Percentiles rank a stretch among this genome's conserved stretches.
Conservation (phyloP, 1,140 invertebrate genomes). For the Lepidostoma basale region DNA sequence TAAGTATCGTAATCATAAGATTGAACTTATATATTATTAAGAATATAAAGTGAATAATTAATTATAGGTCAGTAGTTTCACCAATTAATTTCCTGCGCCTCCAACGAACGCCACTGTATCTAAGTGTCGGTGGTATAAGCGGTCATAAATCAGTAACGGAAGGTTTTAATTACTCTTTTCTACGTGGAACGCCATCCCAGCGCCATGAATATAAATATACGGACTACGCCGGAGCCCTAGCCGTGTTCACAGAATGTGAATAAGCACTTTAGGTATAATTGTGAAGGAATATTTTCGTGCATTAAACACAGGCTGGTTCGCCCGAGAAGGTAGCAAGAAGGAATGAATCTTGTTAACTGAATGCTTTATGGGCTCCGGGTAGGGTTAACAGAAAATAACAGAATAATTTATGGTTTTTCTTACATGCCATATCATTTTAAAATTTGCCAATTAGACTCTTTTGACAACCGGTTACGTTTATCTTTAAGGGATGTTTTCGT, state of each 20-base stretch:
- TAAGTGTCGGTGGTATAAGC: conserved; percentile 12
- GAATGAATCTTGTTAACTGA: conserved; percentile 43
- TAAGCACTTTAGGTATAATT: conserved; percentile 43
- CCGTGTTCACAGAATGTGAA: conserved; percentile 38
- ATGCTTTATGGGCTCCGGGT: conserved; percentile 30
- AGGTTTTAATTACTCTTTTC: conserved; percentile 47
- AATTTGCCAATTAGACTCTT: no score
- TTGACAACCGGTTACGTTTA: no score
- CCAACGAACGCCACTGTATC: not conserved
- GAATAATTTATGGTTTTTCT: no score
- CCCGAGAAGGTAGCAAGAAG: conserved; percentile 23
- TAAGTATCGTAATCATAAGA: no score
- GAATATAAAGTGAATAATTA: no score
- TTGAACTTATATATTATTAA: no score
- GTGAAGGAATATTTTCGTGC: conserved; percentile 43
- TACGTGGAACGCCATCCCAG: conserved; percentile 37
- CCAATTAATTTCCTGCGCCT: not conserved
- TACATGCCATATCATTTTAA: no score
- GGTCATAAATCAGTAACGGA: conserved; percentile 46
- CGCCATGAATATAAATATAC: conserved; percentile 44
- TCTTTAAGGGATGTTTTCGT: no score
- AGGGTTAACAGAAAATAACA: no score
- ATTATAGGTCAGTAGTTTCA: no score
- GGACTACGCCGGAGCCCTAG: conserved; percentile 19
- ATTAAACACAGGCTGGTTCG: conserved; percentile 26